Conservation (phyloP, 2,888 invertebrate species). For the Napeogenes inachia region DNA sequence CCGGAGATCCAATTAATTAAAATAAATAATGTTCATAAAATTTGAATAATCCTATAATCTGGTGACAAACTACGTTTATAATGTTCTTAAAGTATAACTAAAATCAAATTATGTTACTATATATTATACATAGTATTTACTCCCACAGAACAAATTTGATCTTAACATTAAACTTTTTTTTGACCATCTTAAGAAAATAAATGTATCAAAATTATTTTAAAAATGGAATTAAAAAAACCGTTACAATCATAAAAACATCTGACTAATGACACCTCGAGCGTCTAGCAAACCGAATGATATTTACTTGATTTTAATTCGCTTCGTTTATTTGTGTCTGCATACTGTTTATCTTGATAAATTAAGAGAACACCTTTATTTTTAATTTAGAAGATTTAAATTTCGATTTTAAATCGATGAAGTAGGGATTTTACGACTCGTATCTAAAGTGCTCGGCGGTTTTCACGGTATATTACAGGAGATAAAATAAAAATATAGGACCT, state of each 20-base stretch:
- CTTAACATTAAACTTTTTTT: too few relatives aligned
- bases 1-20: slow-evolving; percentile 1
- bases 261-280: slow-evolving; percentile 16
- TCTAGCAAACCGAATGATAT: slow-evolving; percentile 29
- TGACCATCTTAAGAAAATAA: too few relatives aligned
- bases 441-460: slow-evolving; percentile 26
- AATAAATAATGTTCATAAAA: slow-evolving; percentile 2
- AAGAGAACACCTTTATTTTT: slow-evolving; percentile 18
- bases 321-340: slow-evolving; percentile 34
- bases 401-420: slow-evolving; percentile 16
- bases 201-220: too few relatives aligned
- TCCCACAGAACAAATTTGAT: too few relatives aligned
- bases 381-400: slow-evolving; percentile 15
- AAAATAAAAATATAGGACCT: slow-evolving; percentile 19
- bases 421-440: slow-evolving; percentile 17
- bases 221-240: slow-evolving; percentile 3
- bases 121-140: too few relatives aligned
- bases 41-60: background rate
- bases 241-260: slow-evolving; percentile 21
- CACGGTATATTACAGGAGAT: slow-evolving; percentile 11
- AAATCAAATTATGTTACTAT: background rate
- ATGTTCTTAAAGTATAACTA: background rate
- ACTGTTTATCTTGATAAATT: slow-evolving; percentile 26
- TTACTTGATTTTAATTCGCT: slow-evolving; percentile 30
- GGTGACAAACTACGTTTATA: background rate